phyloP scores from a whole-genome alignment of 37 sponge, comb jelly and placozoan genomes.

The Hormiphora californensis region DNA sequence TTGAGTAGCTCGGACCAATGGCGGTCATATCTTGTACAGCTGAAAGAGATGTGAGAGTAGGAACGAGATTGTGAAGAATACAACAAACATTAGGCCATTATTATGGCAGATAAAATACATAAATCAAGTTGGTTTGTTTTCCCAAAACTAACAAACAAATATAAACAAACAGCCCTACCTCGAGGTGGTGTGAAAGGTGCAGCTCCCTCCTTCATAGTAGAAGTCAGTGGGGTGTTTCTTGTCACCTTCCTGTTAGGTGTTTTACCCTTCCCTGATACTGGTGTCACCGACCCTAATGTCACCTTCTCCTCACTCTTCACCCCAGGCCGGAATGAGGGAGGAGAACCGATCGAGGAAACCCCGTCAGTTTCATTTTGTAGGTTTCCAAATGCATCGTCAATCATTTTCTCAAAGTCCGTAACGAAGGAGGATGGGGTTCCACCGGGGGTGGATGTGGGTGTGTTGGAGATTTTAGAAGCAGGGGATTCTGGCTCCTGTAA shows the following conservation, averaged over 20 bases:
- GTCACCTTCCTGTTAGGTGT: slow-evolving; percentile 10
- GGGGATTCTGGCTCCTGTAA: slow-evolving; percentile 20
- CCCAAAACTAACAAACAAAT: too few relatives aligned
- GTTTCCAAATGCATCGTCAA: slow-evolving; percentile 1
- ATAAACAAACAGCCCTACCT: too few relatives aligned
- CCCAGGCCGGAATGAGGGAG: slow-evolving; percentile 17
- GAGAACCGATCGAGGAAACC: not conserved
- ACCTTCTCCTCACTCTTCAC: not conserved
- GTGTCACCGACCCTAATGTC: not conserved
- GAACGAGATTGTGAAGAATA: not conserved
- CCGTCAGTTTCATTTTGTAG: not conserved
- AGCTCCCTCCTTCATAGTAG: slow-evolving; percentile 12
- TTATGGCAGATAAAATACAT: not conserved
- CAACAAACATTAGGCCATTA: not conserved
- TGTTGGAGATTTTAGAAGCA: not conserved
- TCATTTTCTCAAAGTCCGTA: not conserved
- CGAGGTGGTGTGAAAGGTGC: not conserved
- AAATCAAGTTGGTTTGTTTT: too few relatives aligned
- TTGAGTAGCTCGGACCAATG: not conserved
- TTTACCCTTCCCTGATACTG: not conserved
- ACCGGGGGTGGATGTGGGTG: not conserved
- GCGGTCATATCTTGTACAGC: slow-evolving; percentile 5
- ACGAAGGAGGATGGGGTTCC: not conserved
- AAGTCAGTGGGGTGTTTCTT: slow-evolving; percentile 26
- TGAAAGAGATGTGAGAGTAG: not conserved